Percentiles rank a stretch among this genome's conserved stretches.
These are phyloP conservation scores for Lasiurus cinereus DNA, from an alignment of 2,113 vertebrate genomes.

Conservation along the genomic window DNA sequence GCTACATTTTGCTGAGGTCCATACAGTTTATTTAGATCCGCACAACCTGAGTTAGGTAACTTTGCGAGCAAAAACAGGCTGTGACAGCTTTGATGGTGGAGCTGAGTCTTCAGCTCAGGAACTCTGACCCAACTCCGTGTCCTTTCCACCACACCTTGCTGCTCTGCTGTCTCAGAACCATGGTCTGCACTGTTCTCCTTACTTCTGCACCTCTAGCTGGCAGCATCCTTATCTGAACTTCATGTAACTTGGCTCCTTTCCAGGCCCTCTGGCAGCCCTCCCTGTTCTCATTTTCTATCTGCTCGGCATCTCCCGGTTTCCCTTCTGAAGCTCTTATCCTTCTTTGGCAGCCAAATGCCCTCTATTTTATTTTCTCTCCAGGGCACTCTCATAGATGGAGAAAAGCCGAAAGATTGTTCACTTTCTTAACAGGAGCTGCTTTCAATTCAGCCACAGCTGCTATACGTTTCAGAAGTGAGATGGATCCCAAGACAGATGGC, in stretches of 20 bases:
- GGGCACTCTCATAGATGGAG: slow-evolving; percentile 72
- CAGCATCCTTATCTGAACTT: slow-evolving; percentile 59
- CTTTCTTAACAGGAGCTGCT: slow-evolving; percentile 81
- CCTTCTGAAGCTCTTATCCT: slow-evolving; percentile 48
- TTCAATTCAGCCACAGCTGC: slow-evolving; percentile 76
- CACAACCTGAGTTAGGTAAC: background rate
- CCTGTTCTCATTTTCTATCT: slow-evolving; percentile 59
- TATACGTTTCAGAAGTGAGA: slow-evolving; percentile 71
- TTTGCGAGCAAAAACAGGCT: background rate
- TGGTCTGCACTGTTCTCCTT: background rate
- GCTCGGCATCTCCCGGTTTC: slow-evolving; percentile 58
- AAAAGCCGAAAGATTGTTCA: slow-evolving; percentile 79
- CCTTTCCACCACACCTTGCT: background rate
- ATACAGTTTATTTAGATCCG: background rate
- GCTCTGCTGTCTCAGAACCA: background rate
- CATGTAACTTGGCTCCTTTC: slow-evolving; percentile 65
- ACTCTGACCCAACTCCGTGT: fast-evolving
- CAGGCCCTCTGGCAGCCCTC: slow-evolving; percentile 67
- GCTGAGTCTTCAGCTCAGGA: background rate
- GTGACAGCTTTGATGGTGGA: fast-evolving
- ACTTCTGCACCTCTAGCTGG: slow-evolving; percentile 29
- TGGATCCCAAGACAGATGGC: slow-evolving; percentile 79
- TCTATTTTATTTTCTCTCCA: slow-evolving; percentile 75
- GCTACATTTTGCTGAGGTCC: background rate
- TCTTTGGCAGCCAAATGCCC: slow-evolving; percentile 71